Conservation (phyloP, 2,113 vertebrate species). For the Bungarus multicinctus region DNA sequence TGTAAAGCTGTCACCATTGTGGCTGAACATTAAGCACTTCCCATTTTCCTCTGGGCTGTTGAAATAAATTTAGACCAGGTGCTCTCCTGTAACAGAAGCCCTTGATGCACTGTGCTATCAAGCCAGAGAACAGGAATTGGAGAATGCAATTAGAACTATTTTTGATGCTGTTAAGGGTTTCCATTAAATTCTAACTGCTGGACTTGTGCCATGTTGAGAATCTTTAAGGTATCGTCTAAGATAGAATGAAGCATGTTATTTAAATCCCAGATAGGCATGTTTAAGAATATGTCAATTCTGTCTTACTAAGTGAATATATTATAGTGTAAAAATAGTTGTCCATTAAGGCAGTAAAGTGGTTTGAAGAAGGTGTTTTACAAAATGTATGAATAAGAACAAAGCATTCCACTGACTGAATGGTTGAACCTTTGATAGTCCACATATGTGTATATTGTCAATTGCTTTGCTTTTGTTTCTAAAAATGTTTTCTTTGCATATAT, state of each 20-base stretch:
- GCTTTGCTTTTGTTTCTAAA: neutral
- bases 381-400: neutral
- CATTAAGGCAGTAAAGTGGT: neutral
- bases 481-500: neutral
- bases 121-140: constrained; percentile 76
- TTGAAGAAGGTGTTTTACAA: neutral
- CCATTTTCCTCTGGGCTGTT: constrained; percentile 80
- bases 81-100: constrained; percentile 77
- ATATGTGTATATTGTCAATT: neutral
- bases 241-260: constrained; percentile 30
- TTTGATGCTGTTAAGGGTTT: constrained; percentile 73
- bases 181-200: constrained; percentile 68
- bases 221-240: constrained; percentile 49
- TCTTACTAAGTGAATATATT: neutral
- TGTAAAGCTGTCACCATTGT: constrained; percentile 98
- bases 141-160: constrained; percentile 80
- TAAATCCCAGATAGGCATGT: neutral
- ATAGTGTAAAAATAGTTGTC: neutral
- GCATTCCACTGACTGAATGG: neutral
- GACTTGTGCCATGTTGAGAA: constrained; percentile 65
- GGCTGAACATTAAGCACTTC: constrained; percentile 90
- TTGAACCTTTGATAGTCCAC: neutral
- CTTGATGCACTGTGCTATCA: constrained; percentile 86
- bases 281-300: constrained; percentile 8
- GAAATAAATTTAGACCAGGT: constrained; percentile 87